Evolutionary conservation across 2,797 vertebrate genomes (phyloP), one percentile per base, ranked within the genome.

Genomic region (Sylvia borin): DNA sequence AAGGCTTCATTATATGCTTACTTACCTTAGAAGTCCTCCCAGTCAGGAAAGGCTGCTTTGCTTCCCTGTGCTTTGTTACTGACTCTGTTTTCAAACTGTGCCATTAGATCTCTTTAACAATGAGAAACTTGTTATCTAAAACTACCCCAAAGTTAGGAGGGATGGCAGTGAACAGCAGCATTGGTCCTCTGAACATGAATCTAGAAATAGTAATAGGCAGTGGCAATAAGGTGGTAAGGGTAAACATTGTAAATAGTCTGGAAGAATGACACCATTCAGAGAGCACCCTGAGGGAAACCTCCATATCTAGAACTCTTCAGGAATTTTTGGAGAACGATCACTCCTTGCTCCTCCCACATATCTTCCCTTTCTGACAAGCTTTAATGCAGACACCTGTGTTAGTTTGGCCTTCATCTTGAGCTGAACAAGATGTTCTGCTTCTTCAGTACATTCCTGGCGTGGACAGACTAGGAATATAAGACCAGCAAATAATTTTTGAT

Each of bases 261-360:
- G 73, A 74, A 75, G 34, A 51, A 42, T 20, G 14, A 36, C 32
- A 58, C 11, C 4, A 2, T 42, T 31, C 42, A 80, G 50, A 71
- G 27, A 54, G 31, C n/a, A 55, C 27, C n/a, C 38, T 68, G 40
- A 82, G 45, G 18, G 43, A 68, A 66, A 55, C 50, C 18, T 77
- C 16, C 3, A 0, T 53, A 27, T 53, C 65, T 67, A 34, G 54
- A 95, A 50, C 21, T 58, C 25, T 38, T 31, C 25, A 25, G 43
- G 27, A 34, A 29, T 65, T 66, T 70, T 60, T 76, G 48, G 43
- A 32, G 29, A 71, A 65, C 29, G 32, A 42, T 61, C 7, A 3
- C 24, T 58, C 21, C 24, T 60, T 64, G 6, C 9, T 85, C 5
- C 19, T 2, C 36, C 36, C 36, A 0, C 2, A 1, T 45, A 16